Evolutionary conservation across 1,140 invertebrate genomes (phyloP).

Genomic region (Arctopsyche grandis): DNA sequence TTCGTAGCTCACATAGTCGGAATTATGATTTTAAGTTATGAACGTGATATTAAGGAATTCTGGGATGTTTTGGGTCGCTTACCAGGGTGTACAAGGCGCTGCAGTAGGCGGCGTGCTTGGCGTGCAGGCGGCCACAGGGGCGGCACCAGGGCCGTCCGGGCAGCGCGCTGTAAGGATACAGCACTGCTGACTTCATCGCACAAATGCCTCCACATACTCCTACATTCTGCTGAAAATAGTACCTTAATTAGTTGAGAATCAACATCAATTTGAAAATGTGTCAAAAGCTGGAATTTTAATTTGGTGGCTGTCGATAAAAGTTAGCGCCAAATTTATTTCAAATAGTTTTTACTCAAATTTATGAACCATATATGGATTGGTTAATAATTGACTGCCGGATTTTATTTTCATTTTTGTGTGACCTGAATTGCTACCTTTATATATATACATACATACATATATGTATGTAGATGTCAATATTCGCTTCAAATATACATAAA

Average conservation of each 20-base stretch:
- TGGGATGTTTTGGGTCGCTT: slow-evolving; percentile 51
- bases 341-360: too few relatives aligned
- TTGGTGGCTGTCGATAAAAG: neutral
- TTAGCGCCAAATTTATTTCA: too few relatives aligned
- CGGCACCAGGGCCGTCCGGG: slow-evolving; percentile 66
- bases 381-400: too few relatives aligned
- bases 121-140: slow-evolving; percentile 62
- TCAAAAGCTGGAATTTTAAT: neutral
- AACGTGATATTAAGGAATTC: too few relatives aligned
- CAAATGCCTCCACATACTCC: slow-evolving; percentile 21
- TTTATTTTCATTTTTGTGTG: too few relatives aligned
- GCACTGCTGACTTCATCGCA: slow-evolving; percentile 65
- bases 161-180: slow-evolving; percentile 65
- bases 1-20: too few relatives aligned
- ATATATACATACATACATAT: too few relatives aligned
- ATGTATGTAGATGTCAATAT: too few relatives aligned
- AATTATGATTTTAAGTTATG: too few relatives aligned
- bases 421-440: too few relatives aligned
- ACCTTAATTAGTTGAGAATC: neutral
- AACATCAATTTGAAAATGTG: slow-evolving; percentile 9
- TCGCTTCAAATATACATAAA: too few relatives aligned
- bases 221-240: slow-evolving; percentile 50
- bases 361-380: too few relatives aligned
- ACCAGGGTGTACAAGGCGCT: slow-evolving; percentile 75
- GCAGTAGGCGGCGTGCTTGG: slow-evolving; percentile 73